Percentiles rank a stretch among this genome's conserved stretches.
Evolutionary conservation across 2,113 vertebrate species (phyloP).

Genomic region (Pituophis catenifer): DNA sequence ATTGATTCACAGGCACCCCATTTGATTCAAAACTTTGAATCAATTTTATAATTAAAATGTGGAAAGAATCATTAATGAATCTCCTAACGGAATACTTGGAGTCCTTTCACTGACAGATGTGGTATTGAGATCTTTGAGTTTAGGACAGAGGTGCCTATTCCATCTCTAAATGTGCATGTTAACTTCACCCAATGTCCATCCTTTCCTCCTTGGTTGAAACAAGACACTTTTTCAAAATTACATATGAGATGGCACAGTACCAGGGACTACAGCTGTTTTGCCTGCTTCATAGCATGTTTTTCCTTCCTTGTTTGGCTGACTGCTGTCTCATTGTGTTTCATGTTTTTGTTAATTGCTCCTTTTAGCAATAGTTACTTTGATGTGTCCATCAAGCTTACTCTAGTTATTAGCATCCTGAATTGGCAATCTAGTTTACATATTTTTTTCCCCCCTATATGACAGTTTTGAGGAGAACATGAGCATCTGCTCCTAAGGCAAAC

Average conservation of each 20-base stretch:
- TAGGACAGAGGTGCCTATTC: background rate
- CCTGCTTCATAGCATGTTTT: background rate
- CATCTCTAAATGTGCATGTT: background rate
- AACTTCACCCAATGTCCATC: background rate
- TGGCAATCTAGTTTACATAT: background rate
- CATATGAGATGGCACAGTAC: background rate
- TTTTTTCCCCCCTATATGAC: background rate
- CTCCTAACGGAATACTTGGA: background rate
- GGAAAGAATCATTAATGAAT: background rate
- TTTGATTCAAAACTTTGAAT: background rate
- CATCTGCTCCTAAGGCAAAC: background rate
- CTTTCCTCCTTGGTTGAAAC: background rate
- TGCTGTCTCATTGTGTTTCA: background rate
- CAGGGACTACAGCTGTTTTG: background rate
- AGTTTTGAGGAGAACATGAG: background rate
- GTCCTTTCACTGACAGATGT: background rate
- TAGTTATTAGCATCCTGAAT: background rate
- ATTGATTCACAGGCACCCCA: background rate
- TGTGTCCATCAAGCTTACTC: background rate
- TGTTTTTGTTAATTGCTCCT: background rate
- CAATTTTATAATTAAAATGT: background rate
- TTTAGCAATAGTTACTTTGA: background rate
- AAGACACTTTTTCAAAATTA: background rate
- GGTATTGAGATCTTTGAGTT: background rate
- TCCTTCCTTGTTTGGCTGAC: background rate